Percentiles rank a stretch among this genome's conserved stretches.
Evolutionary conservation across 2,888 invertebrate species (phyloP).

Genomic region (Trypoxylon attenuatum): DNA sequence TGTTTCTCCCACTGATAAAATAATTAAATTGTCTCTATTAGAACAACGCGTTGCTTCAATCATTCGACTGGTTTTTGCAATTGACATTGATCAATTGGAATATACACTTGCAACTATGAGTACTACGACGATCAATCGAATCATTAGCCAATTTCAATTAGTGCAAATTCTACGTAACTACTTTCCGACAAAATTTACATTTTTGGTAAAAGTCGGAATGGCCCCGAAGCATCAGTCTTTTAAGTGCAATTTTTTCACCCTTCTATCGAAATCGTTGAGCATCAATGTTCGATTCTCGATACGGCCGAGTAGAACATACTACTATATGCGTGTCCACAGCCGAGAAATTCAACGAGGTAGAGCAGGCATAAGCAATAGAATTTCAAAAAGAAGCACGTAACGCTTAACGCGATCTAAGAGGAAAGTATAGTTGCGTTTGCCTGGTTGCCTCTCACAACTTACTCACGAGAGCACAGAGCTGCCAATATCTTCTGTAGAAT

Average conservation of each 20-base stretch:
- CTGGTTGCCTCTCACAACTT: too few relatives aligned
- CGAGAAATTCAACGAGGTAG: constrained; percentile 30
- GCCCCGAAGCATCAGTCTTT: constrained; percentile 73
- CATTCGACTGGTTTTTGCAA: too few relatives aligned
- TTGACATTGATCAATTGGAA: too few relatives aligned
- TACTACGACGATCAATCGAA: too few relatives aligned
- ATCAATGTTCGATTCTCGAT: constrained; percentile 40
- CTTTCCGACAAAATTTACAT: constrained; percentile 45
- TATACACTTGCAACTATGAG: too few relatives aligned
- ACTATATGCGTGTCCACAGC: constrained; percentile 30
- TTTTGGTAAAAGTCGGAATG: constrained; percentile 64
- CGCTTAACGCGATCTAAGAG: too few relatives aligned
- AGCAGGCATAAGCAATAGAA: constrained; percentile 13
- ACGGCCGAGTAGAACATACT: constrained; percentile 28
- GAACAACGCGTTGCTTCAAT: too few relatives aligned
- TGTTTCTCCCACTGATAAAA: constrained; percentile 7
- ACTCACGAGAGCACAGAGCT: too few relatives aligned
- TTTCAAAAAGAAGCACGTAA: too few relatives aligned
- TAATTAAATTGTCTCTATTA: too few relatives aligned
- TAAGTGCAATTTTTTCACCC: constrained; percentile 54
- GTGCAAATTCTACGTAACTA: constrained; percentile 29
- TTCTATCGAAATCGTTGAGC: constrained; percentile 62
- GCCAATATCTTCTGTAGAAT: too few relatives aligned
- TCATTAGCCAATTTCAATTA: constrained; percentile 16
- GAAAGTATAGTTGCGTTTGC: too few relatives aligned